These are phyloP conservation scores for Ctenicera cuprea DNA, from an alignment of 2,888 invertebrate species.

Conservation along the genomic window DNA sequence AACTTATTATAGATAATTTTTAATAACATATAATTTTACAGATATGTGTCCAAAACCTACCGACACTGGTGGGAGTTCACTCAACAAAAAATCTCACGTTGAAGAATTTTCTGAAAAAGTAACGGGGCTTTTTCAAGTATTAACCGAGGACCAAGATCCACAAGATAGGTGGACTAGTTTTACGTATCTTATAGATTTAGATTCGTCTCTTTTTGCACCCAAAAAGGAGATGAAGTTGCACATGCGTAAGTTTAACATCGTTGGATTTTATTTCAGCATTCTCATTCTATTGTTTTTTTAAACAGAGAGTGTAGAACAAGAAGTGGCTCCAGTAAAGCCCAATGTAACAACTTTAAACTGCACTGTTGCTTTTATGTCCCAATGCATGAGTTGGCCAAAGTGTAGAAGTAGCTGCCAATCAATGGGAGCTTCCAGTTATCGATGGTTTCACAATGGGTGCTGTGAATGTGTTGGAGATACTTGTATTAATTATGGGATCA, in stretches of 20 bases:
- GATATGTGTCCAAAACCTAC: conserved; percentile 94
- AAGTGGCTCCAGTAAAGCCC: conserved; percentile 76
- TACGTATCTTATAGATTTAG: conserved; percentile 86
- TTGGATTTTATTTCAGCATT: no score
- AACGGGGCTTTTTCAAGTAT: conserved; percentile 87
- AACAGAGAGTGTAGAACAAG: conserved; percentile 81
- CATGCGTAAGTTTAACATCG: conserved; percentile 78
- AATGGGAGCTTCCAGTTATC: conserved; percentile 88
- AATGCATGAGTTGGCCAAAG: conserved; percentile 92
- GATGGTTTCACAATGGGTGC: conserved; percentile 97
- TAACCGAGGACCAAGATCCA: conserved; percentile 86
- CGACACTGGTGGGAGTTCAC: conserved; percentile 80
- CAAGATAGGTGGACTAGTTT: conserved; percentile 89
- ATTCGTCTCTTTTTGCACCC: conserved; percentile 79
- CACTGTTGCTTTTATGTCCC: conserved; percentile 92
- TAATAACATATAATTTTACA: conserved; percentile 67
- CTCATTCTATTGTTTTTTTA: neutral
- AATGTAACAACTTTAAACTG: conserved; percentile 84
- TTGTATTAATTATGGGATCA: conserved; percentile 92
- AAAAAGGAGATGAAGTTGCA: conserved; percentile 81
- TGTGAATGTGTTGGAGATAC: conserved; percentile 94
- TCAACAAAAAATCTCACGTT: conserved; percentile 88
- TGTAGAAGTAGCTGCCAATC: conserved; percentile 88
- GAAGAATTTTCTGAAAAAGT: conserved; percentile 89
- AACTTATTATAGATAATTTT: conserved; percentile 8